These are phyloP conservation scores for Hydrochoerus hydrochaeris DNA, from an alignment of 2,113 vertebrate species.

Conservation along the genomic window DNA sequence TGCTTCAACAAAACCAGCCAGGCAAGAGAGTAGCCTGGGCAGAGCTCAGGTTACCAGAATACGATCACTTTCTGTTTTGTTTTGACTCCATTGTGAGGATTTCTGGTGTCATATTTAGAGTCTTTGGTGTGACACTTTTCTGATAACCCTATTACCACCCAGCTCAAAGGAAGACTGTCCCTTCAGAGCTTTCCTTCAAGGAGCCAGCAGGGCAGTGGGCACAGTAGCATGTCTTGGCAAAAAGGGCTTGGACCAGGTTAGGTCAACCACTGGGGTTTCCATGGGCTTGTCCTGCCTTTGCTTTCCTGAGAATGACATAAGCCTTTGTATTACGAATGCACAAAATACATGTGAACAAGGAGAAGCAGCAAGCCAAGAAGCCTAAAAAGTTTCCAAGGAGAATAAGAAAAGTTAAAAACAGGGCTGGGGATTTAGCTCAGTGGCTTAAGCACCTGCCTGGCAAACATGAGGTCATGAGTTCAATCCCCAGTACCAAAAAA, in stretches of 20 bases:
- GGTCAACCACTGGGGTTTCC: not conserved
- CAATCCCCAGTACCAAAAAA: no score
- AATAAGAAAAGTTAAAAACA: constrained; percentile 16
- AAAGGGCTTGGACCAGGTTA: not conserved
- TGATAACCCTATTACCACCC: constrained; percentile 30
- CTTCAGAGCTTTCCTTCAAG: not conserved
- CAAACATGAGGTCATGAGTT: no score
- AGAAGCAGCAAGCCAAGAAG: not conserved
- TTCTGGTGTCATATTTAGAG: constrained; percentile 46
- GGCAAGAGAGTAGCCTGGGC: constrained; percentile 56
- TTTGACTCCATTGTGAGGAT: constrained; percentile 53
- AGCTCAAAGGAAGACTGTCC: not conserved
- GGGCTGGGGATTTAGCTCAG: no score
- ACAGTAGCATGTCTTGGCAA: not conserved
- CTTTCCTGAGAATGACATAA: constrained; percentile 10
- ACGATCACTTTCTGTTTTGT: constrained; percentile 66
- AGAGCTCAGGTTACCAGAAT: constrained; percentile 57
- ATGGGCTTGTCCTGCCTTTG: not conserved
- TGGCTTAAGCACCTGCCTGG: no score
- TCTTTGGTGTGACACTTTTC: constrained; percentile 21
- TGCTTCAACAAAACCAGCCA: constrained; percentile 64
- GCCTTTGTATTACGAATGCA: not conserved
- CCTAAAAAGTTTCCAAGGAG: not conserved
- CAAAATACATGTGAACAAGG: not conserved
- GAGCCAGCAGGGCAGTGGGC: not conserved